Percentiles rank a stretch among this genome's conserved stretches.
Conservation (phyloP, 2,888 invertebrate genomes). For the Acanthosepion lycidas region DNA sequence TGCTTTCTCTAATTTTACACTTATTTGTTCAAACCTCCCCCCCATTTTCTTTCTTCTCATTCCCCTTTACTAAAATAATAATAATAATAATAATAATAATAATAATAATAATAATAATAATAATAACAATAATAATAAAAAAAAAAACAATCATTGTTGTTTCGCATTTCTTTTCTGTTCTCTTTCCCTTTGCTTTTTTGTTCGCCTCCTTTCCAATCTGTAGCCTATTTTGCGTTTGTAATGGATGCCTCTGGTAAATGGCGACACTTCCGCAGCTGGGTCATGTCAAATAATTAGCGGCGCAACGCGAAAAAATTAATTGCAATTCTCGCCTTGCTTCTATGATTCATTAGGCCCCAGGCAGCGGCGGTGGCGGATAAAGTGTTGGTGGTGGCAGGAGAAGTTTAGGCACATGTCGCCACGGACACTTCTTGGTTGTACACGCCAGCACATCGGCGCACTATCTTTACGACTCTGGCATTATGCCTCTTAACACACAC, state of each 20-base stretch:
- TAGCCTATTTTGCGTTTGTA: not conserved
- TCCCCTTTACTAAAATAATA: not conserved
- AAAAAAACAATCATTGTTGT: not conserved
- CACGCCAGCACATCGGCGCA: not conserved
- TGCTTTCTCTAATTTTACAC: not conserved
- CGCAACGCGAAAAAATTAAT: slow-evolving; percentile 22
- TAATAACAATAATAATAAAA: too few relatives aligned
- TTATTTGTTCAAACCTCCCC: not conserved
- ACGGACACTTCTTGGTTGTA: not conserved
- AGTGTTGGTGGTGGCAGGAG: not conserved
- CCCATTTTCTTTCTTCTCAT: not conserved
- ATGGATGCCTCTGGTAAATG: not conserved
- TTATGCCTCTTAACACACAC: too few relatives aligned
- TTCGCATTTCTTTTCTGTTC: too few relatives aligned
- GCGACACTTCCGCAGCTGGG: not conserved
- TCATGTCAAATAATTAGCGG: not conserved
- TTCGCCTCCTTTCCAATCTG: not conserved
- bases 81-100: too few relatives aligned
- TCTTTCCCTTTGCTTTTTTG: not conserved
- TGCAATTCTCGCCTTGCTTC: slow-evolving; percentile 9
- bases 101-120: too few relatives aligned
- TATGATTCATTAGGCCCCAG: not conserved
- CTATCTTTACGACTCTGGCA: not conserved
- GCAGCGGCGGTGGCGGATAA: not conserved
- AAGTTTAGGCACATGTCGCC: not conserved